These are phyloP conservation scores for Dromius quadrimaculatus DNA, from an alignment of 2,888 invertebrate species.

Conservation along the genomic window DNA sequence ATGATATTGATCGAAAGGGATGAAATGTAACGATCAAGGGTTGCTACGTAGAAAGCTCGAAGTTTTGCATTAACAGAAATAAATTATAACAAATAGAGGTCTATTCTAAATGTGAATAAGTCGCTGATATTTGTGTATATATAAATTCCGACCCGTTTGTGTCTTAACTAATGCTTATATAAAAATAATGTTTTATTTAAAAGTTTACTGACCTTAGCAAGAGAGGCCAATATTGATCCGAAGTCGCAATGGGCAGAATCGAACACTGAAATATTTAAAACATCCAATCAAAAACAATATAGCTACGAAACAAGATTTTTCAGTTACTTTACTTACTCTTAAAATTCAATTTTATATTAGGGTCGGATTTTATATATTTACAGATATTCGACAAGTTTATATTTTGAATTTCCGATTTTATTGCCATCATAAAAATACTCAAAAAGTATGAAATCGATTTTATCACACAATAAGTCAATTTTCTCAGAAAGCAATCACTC, in stretches of 20 bases:
- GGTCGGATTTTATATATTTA: conserved; percentile 43
- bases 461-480: no score
- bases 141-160: conserved; percentile 46
- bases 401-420: no score
- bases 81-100: no score
- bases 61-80: no score
- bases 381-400: no score
- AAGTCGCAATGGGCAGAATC: conserved; percentile 68
- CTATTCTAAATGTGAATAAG: no score
- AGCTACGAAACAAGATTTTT: conserved; percentile 47
- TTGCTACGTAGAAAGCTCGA: no score
- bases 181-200: conserved; percentile 39
- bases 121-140: conserved; percentile 42
- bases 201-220: conserved; percentile 67
- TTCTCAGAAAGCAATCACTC: no score
- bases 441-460: no score
- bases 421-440: no score
- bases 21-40: conserved; percentile 18
- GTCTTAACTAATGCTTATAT: conserved; percentile 39
- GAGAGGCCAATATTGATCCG: conserved; percentile 68
- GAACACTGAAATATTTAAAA: conserved; percentile 67
- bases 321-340: conserved; percentile 44
- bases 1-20: conserved; percentile 34
- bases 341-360: conserved; percentile 4
- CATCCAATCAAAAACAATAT: conserved; percentile 58